Evolutionary conservation across 2,888 invertebrate genomes (phyloP), one percentile per base, ranked within the genome.

Genomic region (Meteorus cinctellus): DNA sequence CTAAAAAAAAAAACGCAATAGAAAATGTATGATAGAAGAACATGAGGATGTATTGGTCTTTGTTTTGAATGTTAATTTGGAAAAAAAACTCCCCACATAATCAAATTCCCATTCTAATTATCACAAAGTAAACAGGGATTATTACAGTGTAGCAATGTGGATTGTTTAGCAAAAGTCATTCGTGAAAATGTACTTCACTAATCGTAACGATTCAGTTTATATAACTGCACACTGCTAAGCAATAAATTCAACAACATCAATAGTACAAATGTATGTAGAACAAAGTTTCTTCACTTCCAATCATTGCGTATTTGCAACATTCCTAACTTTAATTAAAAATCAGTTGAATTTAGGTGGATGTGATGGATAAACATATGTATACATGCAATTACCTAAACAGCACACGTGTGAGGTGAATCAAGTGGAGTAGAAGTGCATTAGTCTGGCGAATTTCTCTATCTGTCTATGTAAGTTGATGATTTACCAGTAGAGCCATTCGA

Each of bases 1-100:
- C 87, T 87, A 82, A 16, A 63, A 69, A 10, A 71, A 45, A 48
- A 45, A 36, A 19, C 36, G 6, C 31, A 41, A 41, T 12, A 1
- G 0, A 60, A 63, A 10, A 41, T 31, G 6, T 59, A 27, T 24
- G 59, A 55, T 48, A 51, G 6, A 55, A 48, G 45, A 24, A 19
- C n/a, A 48, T 41, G 12, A 1, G 6, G 8, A 41, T 41, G 3
- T 41, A 12, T 12, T 12, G 8, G 8, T 8, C 12, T 41, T 12
- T 4, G 8, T 41, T 41, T 19, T 19, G n/a, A 63, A 66, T 65
- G 27, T 66, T 27, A 3, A 51, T 51, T 63, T 16, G 4, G 6
- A 19, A 55, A 19, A 55, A 24, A n/a, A 55, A 55, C 4, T 8
- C 2, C 6, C n/a, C n/a, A 19, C n/a, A 55, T 55, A 48, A n/a